Evolutionary conservation across 2,888 invertebrate species (phyloP).

Genomic region (Amaurobius ferox): DNA sequence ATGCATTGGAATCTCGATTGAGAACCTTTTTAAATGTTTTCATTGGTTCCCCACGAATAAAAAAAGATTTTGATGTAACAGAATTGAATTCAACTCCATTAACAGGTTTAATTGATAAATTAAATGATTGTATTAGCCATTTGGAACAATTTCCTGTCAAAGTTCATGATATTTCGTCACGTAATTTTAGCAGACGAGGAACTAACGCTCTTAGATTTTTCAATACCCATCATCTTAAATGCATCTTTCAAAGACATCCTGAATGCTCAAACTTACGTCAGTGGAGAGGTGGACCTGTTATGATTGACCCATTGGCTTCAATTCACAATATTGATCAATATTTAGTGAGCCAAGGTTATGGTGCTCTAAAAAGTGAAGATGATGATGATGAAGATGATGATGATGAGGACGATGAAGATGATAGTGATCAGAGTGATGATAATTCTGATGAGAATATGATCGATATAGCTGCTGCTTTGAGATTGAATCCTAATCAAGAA

Average conservation of each 20-base stretch:
- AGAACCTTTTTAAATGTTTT: constrained; percentile 94
- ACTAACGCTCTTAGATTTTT: constrained; percentile 97
- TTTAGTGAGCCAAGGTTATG: constrained; percentile 94
- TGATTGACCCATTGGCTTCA: constrained; percentile 97
- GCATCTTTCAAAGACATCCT: constrained; percentile 98
- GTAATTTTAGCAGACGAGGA: constrained; percentile 81
- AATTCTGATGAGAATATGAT: constrained; percentile 97
- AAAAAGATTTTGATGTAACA: constrained; percentile 71
- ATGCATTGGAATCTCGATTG: constrained; percentile 81
- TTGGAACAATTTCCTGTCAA: constrained; percentile 98
- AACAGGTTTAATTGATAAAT: constrained; percentile 90
- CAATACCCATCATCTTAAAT: constrained; percentile 99
- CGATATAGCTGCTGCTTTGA: constrained; percentile 85
- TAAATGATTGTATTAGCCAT: constrained; percentile 97
- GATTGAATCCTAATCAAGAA: constrained; percentile 84
- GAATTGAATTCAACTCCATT: constrained; percentile 80
- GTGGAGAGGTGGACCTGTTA: constrained; percentile 99
- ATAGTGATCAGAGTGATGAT: constrained; percentile 79
- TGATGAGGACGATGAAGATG: constrained; percentile 84
- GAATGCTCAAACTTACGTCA: constrained; percentile 94
- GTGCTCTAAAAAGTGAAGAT: constrained; percentile 83
- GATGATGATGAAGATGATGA: constrained; percentile 74
- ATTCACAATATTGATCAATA: constrained; percentile 98
- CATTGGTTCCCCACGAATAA: constrained; percentile 84
- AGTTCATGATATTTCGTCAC: constrained; percentile 94